phyloP scores from a whole-genome alignment of 2,797 vertebrate species.

The Calcarius lapponicus region DNA sequence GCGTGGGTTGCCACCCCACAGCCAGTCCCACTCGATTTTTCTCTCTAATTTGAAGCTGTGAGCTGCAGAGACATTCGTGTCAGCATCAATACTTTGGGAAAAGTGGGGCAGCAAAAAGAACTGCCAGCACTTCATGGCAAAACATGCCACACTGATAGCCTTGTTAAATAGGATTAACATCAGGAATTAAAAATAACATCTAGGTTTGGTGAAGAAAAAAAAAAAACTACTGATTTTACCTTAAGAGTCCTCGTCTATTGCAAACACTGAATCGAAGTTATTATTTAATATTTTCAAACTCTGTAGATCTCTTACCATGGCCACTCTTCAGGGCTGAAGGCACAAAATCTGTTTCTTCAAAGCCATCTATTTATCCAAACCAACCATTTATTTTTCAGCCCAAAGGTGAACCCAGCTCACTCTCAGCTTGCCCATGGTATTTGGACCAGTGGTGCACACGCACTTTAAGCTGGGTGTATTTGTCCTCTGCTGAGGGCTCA shows the following conservation, averaged over 20 bases:
- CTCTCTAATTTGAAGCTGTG: not conserved
- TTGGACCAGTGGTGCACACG: not conserved
- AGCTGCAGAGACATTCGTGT: not conserved
- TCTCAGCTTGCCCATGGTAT: not conserved
- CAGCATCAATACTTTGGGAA: slow-evolving; percentile 17
- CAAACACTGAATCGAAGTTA: not conserved
- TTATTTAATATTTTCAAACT: not conserved
- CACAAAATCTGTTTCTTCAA: not conserved
- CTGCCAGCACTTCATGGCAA: slow-evolving; percentile 38
- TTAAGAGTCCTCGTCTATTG: not conserved
- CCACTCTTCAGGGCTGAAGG: not conserved
- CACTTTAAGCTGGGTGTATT: not conserved
- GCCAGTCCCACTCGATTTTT: not conserved
- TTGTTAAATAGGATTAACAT: slow-evolving; percentile 50
- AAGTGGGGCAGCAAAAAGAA: slow-evolving; percentile 47
- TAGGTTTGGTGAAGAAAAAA: not conserved
- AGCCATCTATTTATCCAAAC: not conserved
- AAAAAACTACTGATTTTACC: not conserved
- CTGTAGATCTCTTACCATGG: not conserved
- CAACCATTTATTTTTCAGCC: not conserved
- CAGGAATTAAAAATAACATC: slow-evolving; percentile 62
- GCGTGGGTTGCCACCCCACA: not conserved
- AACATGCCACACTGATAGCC: slow-evolving; percentile 10
- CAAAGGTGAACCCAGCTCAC: not conserved
- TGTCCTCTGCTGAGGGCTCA: not conserved